Evolutionary conservation across 2,888 invertebrate species (phyloP).

Genomic region (Epirrhoe alternata): DNA sequence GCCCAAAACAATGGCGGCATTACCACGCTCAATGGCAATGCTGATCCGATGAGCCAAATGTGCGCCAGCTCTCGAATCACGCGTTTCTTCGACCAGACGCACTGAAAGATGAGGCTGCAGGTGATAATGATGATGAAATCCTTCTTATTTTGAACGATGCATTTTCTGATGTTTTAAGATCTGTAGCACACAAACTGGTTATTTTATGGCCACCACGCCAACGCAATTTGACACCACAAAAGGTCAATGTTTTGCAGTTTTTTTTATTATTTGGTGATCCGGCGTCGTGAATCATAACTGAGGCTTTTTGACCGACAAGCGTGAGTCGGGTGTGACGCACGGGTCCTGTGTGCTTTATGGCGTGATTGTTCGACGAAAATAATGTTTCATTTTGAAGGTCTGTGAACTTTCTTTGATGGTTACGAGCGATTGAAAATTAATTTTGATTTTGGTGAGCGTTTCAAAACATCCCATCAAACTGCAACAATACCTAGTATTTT

Average conservation of each 20-base stretch:
- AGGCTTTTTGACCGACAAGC: slow-evolving; percentile 6
- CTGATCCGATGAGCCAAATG: too few species aligned
- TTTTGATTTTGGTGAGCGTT: not conserved
- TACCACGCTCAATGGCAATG: too few species aligned
- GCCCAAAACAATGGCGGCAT: too few species aligned
- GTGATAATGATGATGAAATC: too few species aligned
- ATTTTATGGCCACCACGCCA: slow-evolving; percentile 13
- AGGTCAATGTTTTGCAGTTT: slow-evolving; percentile 41
- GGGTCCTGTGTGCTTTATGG: slow-evolving; percentile 8
- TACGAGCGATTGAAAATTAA: not conserved
- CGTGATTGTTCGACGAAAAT: not conserved
- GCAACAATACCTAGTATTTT: too few species aligned
- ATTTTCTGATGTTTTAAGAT: not conserved
- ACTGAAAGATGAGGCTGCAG: too few species aligned
- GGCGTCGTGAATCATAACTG: slow-evolving; percentile 41
- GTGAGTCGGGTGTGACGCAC: not conserved
- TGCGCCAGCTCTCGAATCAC: too few species aligned
- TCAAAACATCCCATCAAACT: not conserved
- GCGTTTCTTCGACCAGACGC: too few species aligned
- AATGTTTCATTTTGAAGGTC: not conserved
- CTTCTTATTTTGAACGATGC: too few species aligned
- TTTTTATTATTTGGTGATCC: slow-evolving; percentile 38
- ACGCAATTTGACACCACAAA: slow-evolving; percentile 31
- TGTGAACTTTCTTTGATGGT: not conserved
- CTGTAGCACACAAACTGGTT: not conserved